These are phyloP conservation scores for Malurus alboscapulatus DNA, from an alignment of 2,113 vertebrate genomes.

Conservation along the genomic window DNA sequence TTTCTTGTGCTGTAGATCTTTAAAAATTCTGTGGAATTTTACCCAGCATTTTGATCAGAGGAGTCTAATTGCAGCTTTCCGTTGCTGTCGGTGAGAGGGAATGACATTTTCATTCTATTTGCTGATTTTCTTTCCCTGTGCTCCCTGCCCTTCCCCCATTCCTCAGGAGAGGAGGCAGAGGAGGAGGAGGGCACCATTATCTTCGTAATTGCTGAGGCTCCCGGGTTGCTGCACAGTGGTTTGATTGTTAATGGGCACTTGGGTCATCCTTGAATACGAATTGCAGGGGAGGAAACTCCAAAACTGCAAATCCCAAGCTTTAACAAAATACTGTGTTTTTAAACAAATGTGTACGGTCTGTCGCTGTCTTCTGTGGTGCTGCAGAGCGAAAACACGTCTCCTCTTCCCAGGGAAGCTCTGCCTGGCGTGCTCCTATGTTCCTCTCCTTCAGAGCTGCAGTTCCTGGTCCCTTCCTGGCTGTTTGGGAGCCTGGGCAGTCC, in stretches of 20 bases:
- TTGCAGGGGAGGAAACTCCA: constrained; percentile 61
- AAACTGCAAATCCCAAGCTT: constrained; percentile 45
- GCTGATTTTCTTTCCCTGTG: constrained; percentile 10
- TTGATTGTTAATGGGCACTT: constrained; percentile 74
- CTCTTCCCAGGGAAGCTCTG: not conserved
- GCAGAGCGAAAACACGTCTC: not conserved
- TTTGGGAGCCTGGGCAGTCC: not conserved
- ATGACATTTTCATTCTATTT: constrained; percentile 61
- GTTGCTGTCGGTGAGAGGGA: constrained; percentile 33
- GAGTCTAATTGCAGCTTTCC: constrained; percentile 58
- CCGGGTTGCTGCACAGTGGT: constrained; percentile 57
- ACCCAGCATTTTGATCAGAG: constrained; percentile 29
- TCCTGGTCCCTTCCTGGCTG: not conserved
- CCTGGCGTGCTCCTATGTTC: not conserved
- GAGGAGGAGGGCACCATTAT: constrained; percentile 70
- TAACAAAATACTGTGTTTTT: not conserved
- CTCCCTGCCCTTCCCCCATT: constrained; percentile 46
- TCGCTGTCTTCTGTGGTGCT: not conserved
- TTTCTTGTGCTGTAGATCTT: not conserved
- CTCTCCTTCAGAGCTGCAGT: not conserved
- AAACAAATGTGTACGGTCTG: not conserved
- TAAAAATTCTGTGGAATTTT: not conserved
- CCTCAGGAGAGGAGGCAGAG: constrained; percentile 44
- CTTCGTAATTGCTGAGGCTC: constrained; percentile 69
- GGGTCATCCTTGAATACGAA: constrained; percentile 68